Conservation (phyloP, 1,140 invertebrate species). For the Drosophila bocqueti region DNA sequence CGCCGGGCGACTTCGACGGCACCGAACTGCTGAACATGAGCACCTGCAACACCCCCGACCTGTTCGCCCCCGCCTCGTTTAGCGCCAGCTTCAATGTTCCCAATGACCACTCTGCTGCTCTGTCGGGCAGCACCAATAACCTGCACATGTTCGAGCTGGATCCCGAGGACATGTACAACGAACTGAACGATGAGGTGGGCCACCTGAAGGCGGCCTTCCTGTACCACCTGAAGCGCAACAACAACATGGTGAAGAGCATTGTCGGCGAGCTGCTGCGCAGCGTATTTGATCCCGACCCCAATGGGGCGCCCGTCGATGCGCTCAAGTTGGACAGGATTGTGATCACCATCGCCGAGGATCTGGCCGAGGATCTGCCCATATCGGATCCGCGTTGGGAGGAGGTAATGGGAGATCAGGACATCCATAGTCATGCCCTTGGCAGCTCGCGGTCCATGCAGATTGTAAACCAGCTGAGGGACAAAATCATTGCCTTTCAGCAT, state of each 20-base stretch:
- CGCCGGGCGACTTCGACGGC: constrained; percentile 84
- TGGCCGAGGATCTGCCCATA: constrained; percentile 95
- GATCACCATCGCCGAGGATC: constrained; percentile 90
- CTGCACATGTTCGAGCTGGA: constrained; percentile 90
- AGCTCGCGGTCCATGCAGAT: constrained; percentile 92
- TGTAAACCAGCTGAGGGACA: constrained; percentile 93
- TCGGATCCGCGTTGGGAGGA: constrained; percentile 94
- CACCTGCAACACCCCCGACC: constrained; percentile 56
- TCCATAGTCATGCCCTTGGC: constrained; percentile 85
- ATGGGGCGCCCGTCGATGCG: constrained; percentile 57
- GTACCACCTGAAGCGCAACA: constrained; percentile 87
- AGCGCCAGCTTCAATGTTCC: constrained; percentile 34
- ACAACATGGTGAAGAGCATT: constrained; percentile 88
- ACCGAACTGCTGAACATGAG: constrained; percentile 74
- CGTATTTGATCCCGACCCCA: constrained; percentile 80
- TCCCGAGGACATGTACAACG: constrained; percentile 89
- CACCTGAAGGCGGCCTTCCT: constrained; percentile 93
- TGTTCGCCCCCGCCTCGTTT: constrained; percentile 41
- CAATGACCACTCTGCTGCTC: constrained; percentile 29
- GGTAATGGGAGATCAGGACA: constrained; percentile 50
- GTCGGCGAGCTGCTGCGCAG: constrained; percentile 89
- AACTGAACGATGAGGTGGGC: constrained; percentile 87
- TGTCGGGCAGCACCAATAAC: constrained; percentile 84
- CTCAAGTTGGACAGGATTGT: constrained; percentile 86
- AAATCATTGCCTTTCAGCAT: constrained; percentile 91